Evolutionary conservation across 2,888 invertebrate genomes (phyloP).

Genomic region (Microctonus hyperodae): DNA sequence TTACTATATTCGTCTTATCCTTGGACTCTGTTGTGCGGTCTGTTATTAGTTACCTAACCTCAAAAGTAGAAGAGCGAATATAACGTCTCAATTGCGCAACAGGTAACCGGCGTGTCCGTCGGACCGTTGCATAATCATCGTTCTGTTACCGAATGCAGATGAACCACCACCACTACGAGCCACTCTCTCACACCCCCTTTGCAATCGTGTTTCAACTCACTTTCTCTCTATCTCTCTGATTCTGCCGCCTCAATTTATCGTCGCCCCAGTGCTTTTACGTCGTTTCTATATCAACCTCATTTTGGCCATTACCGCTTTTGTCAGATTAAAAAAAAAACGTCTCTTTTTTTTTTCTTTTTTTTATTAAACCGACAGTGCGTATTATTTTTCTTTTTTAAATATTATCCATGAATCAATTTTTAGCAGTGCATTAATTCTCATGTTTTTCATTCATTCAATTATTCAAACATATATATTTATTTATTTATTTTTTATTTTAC

Average conservation of each 20-base stretch:
- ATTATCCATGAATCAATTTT: neutral
- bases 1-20: conserved; percentile 45
- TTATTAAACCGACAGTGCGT: neutral
- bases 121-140: conserved; percentile 38
- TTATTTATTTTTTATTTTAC: neutral
- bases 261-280: neutral
- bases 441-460: neutral
- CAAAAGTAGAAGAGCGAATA: conserved; percentile 57
- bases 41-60: conserved; percentile 61
- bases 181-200: conserved; percentile 24
- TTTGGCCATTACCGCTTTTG: neutral
- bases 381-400: neutral
- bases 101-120: conserved; percentile 46
- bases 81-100: conserved; percentile 58
- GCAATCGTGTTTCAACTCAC: neutral
- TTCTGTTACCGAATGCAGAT: conserved; percentile 40
- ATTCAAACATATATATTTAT: neutral
- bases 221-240: conserved; percentile 13
- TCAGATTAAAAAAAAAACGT: conserved; percentile 5
- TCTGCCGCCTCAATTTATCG: conserved; percentile 3
- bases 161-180: conserved; percentile 33
- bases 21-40: conserved; percentile 61
- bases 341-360: neutral
- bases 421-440: neutral
- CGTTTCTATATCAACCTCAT: conserved; percentile 1